Evolutionary conservation across 2,888 invertebrate species (phyloP), one percentile per base, ranked within the genome.

Genomic region (Orthosia gothica): DNA sequence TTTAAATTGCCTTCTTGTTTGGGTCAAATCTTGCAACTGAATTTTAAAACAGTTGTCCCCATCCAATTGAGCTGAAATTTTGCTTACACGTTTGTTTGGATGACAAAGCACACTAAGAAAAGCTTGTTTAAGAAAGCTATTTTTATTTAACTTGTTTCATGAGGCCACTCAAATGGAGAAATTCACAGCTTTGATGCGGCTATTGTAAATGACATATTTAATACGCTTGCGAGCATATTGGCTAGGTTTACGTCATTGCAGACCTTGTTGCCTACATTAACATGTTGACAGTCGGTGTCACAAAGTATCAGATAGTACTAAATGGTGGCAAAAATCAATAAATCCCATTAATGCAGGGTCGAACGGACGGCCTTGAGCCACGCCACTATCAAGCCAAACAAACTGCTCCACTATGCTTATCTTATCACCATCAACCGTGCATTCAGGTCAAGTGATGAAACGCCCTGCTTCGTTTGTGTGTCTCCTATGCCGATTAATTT

Each of bases 401-500:
- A 80, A 85, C 86, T 79, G 86, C 62, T 86, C 78, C 79, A 82
- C 82, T 81, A 86, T 83, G 76, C 74, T 83, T 86, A 83, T 81
- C 82, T 84, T 91, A 93, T 93, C 93, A 84, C 59, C 85, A 88
- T 86, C 87, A 75, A 69, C 71, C 78, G 82, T 78, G 90, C 82
- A 92, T 90, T 85, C 90, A 89, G 93, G 92, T 90, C 92, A 87
- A 85, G 85, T 93, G 92, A 89, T 87, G 93, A 92, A 92, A 93
- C 79, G 78, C 59, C 82, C 79, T 81, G 79, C 55, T 87, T 83
- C 73, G 62, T 79, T 78, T 74, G 74, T 75, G 67, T 79, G 68
- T 64, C 72, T 79, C 57, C 54, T 79, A 68, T 55, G 54, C 67
- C 72, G 79, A 82, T 85, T 83, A 85, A 85, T 79, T 79, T 76